These are phyloP conservation scores for Eptatretus atami DNA, from an alignment of 2,797 vertebrate genomes.

Conservation along the genomic window DNA sequence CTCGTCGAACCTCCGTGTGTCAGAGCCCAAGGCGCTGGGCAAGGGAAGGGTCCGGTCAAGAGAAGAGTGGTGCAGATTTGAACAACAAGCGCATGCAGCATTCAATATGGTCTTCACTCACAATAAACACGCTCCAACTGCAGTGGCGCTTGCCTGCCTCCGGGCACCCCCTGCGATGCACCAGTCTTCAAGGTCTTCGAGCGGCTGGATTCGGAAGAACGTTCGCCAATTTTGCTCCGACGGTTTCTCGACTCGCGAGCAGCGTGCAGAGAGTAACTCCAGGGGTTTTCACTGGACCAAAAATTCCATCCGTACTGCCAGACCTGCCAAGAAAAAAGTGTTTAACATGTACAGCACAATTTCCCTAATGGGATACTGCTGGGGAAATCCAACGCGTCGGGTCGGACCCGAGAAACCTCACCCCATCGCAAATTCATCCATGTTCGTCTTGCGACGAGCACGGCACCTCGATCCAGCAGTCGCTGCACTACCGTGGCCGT, in stretches of 20 bases:
- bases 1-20: constrained; percentile 83
- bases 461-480: constrained; percentile 51
- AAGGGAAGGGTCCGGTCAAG: too few species aligned
- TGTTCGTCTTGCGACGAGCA: constrained; percentile 75
- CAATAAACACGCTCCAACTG: constrained; percentile 44
- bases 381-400: neutral
- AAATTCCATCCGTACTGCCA: constrained; percentile 49
- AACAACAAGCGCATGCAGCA: too few species aligned
- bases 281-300: constrained; percentile 80
- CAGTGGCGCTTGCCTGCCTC: constrained; percentile 65
- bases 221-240: too few species aligned
- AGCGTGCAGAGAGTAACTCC: constrained; percentile 50
- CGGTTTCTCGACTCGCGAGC: constrained; percentile 12
- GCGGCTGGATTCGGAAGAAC: constrained; percentile 8
- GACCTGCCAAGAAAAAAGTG: constrained; percentile 17
- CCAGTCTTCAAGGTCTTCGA: constrained; percentile 22
- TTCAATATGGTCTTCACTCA: constrained; percentile 16
- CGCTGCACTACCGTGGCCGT: constrained; percentile 76
- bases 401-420: constrained; percentile 14
- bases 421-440: constrained; percentile 99
- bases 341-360: too few species aligned
- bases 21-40: constrained; percentile 37
- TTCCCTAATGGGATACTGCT: too few species aligned
- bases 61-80: too few species aligned
- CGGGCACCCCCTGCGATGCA: constrained; percentile 49